A percentile compares a stretch with the other conserved stretches of the same genome.
Conservation (phyloP, 2,797 vertebrate genomes). For the Liasis olivaceus region DNA sequence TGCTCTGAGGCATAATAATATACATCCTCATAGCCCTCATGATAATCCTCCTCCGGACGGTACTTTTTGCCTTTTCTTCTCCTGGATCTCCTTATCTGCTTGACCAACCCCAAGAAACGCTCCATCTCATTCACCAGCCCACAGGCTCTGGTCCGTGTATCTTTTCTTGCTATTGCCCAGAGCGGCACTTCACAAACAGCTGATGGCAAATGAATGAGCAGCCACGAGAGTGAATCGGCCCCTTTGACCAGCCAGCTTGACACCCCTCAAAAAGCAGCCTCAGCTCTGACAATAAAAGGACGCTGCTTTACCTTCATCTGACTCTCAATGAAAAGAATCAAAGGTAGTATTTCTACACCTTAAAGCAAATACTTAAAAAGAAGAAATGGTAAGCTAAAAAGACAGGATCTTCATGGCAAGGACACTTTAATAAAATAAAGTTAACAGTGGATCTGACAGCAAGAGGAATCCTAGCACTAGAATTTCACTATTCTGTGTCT, state of each 20-base stretch:
- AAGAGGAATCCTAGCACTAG: constrained; percentile 67
- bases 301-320: constrained; percentile 36
- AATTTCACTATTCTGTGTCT: constrained; percentile 71
- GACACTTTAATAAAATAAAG: constrained; percentile 66
- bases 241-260: constrained; percentile 30
- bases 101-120: constrained; percentile 92
- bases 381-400: background rate
- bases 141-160: constrained; percentile 35
- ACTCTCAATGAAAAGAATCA: constrained; percentile 49
- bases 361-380: constrained; percentile 31
- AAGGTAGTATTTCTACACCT: constrained; percentile 29
- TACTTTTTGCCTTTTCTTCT: constrained; percentile 96
- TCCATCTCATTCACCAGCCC: constrained; percentile 80
- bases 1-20: constrained; percentile 95
- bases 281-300: constrained; percentile 47
- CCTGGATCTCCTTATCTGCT: constrained; percentile 88
- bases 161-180: constrained; percentile 36
- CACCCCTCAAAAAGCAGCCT: constrained; percentile 41
- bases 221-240: constrained; percentile 13
- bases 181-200: constrained; percentile 55
- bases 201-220: constrained; percentile 57
- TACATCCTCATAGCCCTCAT: constrained; percentile 97
- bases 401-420: constrained; percentile 40
- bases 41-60: constrained; percentile 96
- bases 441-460: constrained; percentile 70